Evolutionary conservation across 1,140 invertebrate genomes (phyloP), one percentile per base, ranked within the genome.

Genomic region (Leptinotarsa texana): DNA sequence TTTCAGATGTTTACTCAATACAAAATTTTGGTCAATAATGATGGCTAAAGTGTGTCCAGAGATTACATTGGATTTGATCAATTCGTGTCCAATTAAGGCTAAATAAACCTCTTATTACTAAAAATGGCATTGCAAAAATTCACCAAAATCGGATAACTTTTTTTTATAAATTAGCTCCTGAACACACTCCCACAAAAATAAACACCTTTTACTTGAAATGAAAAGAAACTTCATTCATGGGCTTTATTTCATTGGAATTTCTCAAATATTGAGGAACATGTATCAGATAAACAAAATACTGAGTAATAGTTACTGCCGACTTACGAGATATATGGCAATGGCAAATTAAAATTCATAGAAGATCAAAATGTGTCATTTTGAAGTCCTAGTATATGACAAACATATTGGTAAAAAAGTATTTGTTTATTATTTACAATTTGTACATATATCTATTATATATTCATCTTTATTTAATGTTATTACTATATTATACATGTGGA

Each of bases 371-470:
- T 17, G 51, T 57, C 51, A 57, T 57, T 57, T 57, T 57, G 51
- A 57, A 57, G 51, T 57, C n/a, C 51, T 57, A 57, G 51, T 57
- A 57, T 57, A 57, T 57, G 51, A 57, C 51, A 67, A 67, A 67
- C 65, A 27, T 67, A 67, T 27, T 67, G 65, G 65, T 67, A 67
- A 67, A 67, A 67, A 67, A 67, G 24, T 67, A 67, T 67, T 33
- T 67, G 65, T 67, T 33, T 67, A 67, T 67, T 67, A 67, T 67
- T 67, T 67, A 67, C 65, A 67, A 67, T 67, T 67, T 67, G 65
- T 67, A 67, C 65, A 67, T 27, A 33, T 67, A 33, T 67, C 24
- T 42, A 63, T 63, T 24, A 67, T 67, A 67, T 67, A 33, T 67
- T 67, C 65, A 24, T 33, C 22, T 27, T 67, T 18, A 57, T 57